These are phyloP conservation scores for Chaetura pelagica DNA, from an alignment of 2,113 vertebrate genomes.

Conservation along the genomic window DNA sequence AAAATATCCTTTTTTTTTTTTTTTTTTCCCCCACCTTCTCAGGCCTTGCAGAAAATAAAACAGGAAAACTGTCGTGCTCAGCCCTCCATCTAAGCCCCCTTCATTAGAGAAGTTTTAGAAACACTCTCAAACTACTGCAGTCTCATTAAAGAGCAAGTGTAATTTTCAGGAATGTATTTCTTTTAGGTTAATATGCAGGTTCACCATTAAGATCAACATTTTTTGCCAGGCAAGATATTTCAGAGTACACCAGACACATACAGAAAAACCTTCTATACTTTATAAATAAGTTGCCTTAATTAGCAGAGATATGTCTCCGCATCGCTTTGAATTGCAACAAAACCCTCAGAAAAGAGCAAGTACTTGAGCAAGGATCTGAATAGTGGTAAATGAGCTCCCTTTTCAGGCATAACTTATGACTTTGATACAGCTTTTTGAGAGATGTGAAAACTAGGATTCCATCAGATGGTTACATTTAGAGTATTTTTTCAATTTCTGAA, in stretches of 20 bases:
- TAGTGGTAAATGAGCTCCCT: slow-evolving; percentile 19
- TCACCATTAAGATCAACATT: background rate
- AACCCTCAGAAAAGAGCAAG: background rate
- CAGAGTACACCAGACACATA: background rate
- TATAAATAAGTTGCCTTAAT: background rate
- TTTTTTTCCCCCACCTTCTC: background rate
- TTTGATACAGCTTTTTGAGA: background rate
- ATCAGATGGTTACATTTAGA: background rate
- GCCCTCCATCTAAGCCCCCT: background rate
- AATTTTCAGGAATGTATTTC: background rate
- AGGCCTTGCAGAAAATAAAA: background rate
- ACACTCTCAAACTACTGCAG: background rate
- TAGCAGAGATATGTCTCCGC: background rate
- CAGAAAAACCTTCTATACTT: background rate
- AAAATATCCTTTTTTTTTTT: background rate
- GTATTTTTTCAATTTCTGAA: background rate
- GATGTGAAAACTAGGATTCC: background rate
- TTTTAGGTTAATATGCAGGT: background rate
- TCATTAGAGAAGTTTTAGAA: background rate
- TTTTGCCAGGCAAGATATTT: background rate
- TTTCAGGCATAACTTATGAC: background rate
- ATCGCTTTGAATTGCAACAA: background rate
- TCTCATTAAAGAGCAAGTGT: background rate
- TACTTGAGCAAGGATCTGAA: slow-evolving; percentile 7
- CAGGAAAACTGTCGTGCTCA: background rate